Percentiles rank a stretch among this genome's conserved stretches.
Evolutionary conservation across 2,797 vertebrate genomes (phyloP).

Genomic region (Tauraco hartlaubi): DNA sequence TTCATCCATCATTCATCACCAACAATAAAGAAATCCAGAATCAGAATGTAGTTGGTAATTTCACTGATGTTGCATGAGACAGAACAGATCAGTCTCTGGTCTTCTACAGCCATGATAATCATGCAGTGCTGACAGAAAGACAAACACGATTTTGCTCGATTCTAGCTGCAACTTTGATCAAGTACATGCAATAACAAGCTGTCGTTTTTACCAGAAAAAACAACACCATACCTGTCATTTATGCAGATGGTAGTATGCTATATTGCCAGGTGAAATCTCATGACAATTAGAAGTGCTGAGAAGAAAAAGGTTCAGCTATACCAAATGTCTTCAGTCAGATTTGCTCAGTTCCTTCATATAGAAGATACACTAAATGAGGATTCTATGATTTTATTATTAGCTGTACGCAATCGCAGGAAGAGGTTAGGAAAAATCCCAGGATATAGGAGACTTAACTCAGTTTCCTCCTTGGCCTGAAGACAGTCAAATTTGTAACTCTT

Average conservation of each 20-base stretch:
- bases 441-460: neutral
- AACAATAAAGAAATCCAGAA: neutral
- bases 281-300: neutral
- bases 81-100: neutral
- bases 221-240: neutral
- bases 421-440: neutral
- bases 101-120: neutral
- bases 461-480: neutral
- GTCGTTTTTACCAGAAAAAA: neutral
- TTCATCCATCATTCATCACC: constrained; percentile 54
- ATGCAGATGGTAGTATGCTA: neutral
- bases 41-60: neutral
- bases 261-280: neutral
- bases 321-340: neutral
- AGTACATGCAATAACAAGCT: neutral
- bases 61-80: constrained; percentile 21
- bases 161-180: neutral
- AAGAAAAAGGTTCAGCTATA: neutral
- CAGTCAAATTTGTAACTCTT: neutral
- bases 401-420: neutral
- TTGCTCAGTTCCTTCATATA: neutral
- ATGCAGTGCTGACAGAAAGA: constrained; percentile 12
- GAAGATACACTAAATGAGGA: neutral
- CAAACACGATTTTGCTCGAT: neutral
- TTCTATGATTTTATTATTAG: neutral